Evolutionary conservation across 2,888 invertebrate genomes (phyloP).

Genomic region (Marasmarcha lunaedactyla): DNA sequence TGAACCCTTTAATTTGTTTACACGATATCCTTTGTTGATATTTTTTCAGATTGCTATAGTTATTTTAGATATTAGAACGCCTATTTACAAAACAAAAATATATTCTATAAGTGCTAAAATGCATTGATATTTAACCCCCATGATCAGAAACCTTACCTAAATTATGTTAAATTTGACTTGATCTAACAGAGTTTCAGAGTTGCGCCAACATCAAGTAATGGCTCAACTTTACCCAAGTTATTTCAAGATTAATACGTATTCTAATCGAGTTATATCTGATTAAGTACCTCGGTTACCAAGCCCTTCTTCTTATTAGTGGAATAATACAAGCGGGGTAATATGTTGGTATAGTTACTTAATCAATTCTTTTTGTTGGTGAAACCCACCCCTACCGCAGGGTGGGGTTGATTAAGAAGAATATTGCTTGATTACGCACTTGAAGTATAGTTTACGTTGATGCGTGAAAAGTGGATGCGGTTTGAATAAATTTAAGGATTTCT

Average conservation of each 20-base stretch:
- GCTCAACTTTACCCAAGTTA: conserved; percentile 36
- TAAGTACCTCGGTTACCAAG: conserved; percentile 64
- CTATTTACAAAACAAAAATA: too few relatives aligned
- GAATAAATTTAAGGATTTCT: too few relatives aligned
- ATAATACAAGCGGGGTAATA: conserved; percentile 64
- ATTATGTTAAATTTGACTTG: too few relatives aligned
- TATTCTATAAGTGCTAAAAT: too few relatives aligned
- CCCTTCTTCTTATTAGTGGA: conserved; percentile 67
- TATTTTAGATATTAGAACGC: too few relatives aligned
- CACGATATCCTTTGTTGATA: too few relatives aligned
- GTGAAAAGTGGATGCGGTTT: conserved; percentile 17
- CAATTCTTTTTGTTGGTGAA: conserved; percentile 67
- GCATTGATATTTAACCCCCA: too few relatives aligned
- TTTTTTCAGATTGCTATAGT: too few relatives aligned
- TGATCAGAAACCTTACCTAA: too few relatives aligned
- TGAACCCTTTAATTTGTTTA: too few relatives aligned
- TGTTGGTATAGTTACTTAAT: conserved; percentile 68
- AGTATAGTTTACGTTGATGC: conserved; percentile 46
- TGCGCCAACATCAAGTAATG: too few relatives aligned
- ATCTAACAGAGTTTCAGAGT: too few relatives aligned
- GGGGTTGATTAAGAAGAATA: conserved; percentile 70
- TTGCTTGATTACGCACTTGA: conserved; percentile 66
- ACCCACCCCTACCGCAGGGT: conserved; percentile 59
- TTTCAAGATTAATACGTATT: conserved; percentile 66
- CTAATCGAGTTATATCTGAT: conserved; percentile 70